Conservation (phyloP, 2,113 vertebrate genomes). For the Mormoops blainvillei region DNA sequence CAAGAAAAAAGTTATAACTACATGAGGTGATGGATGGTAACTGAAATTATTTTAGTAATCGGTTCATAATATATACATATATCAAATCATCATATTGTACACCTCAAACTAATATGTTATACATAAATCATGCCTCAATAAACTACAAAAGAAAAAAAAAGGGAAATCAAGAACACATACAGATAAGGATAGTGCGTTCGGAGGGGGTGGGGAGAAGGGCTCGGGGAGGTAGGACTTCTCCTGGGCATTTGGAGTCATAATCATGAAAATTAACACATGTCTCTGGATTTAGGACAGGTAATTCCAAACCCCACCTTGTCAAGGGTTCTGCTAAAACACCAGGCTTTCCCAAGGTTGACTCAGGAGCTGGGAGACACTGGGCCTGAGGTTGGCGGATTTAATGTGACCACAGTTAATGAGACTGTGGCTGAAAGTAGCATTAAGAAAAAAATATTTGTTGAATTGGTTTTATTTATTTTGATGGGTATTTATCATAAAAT, state of each 20-base stretch:
- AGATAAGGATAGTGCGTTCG: neutral
- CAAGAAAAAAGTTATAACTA: neutral
- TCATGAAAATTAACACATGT: neutral
- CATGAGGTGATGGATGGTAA: neutral
- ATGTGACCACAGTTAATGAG: neutral
- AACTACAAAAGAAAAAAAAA: neutral
- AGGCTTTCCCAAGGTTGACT: neutral
- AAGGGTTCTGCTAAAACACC: neutral
- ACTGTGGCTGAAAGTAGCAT: neutral
- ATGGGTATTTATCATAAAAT: neutral
- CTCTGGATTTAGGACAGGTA: neutral
- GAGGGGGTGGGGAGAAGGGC: rapidly evolving
- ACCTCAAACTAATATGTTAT: neutral
- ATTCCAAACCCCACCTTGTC: neutral
- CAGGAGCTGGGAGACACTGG: neutral
- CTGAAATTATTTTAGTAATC: neutral
- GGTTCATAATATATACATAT: neutral
- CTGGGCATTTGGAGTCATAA: neutral
- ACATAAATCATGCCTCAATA: neutral
- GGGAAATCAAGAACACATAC: neutral
- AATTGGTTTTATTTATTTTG: neutral
- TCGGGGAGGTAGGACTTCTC: neutral
- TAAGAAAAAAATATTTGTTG: neutral
- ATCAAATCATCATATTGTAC: neutral
- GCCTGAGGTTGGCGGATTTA: neutral